Percentiles rank a stretch among this genome's conserved stretches.
Evolutionary conservation across 2,797 vertebrate species (phyloP).

Genomic region (Ataeniobius toweri): DNA sequence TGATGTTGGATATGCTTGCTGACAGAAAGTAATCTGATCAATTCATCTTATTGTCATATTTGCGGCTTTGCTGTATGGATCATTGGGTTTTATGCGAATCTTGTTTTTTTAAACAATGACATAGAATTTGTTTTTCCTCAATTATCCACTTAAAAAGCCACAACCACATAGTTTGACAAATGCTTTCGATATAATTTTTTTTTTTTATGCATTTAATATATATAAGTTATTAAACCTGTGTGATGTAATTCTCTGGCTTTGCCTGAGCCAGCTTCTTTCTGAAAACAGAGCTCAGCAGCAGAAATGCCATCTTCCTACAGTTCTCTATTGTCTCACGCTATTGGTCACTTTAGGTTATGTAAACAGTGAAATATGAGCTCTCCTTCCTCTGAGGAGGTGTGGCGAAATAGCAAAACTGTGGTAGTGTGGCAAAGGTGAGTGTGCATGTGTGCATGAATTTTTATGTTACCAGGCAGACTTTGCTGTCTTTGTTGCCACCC

Average conservation of each 20-base stretch:
- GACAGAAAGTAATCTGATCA: not conserved
- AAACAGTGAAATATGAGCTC: constrained; percentile 60
- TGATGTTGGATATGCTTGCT: not conserved
- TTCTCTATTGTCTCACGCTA: constrained; percentile 7
- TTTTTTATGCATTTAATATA: not conserved
- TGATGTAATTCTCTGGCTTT: not conserved
- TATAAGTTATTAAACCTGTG: no score
- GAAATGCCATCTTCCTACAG: not conserved
- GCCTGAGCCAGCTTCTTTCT: not conserved
- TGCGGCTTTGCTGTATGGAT: not conserved
- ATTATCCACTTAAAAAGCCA: not conserved
- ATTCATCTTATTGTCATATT: not conserved
- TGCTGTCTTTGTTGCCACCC: constrained; percentile 8
- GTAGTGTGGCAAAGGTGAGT: constrained; percentile 70
- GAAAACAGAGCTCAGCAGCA: not conserved
- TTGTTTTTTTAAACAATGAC: not conserved
- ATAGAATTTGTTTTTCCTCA: not conserved
- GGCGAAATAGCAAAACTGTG: constrained; percentile 52
- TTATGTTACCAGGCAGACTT: constrained; percentile 32
- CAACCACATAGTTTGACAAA: not conserved
- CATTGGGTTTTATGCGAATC: not conserved
- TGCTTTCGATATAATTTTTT: not conserved
- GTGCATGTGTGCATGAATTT: constrained; percentile 12
- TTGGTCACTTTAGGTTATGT: constrained; percentile 58
- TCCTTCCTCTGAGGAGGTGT: constrained; percentile 34